Evolutionary conservation across 2,797 vertebrate species (phyloP).

Genomic region (Cryptoprocta ferox): DNA sequence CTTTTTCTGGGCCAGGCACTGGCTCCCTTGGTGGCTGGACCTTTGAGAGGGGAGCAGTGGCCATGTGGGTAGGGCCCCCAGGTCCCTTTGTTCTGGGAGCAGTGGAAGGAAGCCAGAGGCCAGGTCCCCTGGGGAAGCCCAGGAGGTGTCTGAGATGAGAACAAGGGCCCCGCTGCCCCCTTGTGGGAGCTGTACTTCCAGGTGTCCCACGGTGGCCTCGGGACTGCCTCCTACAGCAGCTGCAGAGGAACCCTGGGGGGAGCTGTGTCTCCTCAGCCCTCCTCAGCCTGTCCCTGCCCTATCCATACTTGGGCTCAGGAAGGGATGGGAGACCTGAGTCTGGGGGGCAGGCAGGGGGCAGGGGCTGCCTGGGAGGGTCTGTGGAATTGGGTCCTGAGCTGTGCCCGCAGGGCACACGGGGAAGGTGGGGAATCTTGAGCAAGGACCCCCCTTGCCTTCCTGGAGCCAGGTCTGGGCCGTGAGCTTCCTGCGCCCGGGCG

Average conservation of each 20-base stretch:
- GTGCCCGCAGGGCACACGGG: not conserved
- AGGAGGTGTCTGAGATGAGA: not conserved
- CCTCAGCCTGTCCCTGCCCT: too few species aligned
- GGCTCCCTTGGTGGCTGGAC: not conserved
- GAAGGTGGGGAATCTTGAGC: not conserved
- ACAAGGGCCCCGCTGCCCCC: conserved; percentile 63
- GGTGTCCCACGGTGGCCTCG: not conserved
- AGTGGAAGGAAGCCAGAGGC: not conserved
- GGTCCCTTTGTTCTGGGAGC: not conserved
- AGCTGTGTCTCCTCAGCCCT: not conserved
- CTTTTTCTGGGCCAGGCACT: not conserved
- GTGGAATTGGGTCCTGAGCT: not conserved
- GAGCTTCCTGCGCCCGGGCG: not conserved
- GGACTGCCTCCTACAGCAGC: too few species aligned
- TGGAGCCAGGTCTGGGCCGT: not conserved
- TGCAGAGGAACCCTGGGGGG: not conserved
- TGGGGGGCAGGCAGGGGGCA: not conserved
- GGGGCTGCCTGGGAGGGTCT: not conserved
- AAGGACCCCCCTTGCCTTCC: not conserved
- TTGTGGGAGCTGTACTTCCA: conserved; percentile 28
- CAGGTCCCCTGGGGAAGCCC: not conserved
- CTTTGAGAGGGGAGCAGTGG: not conserved
- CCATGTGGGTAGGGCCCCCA: not conserved
- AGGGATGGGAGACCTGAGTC: not conserved
- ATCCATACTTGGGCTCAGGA: not conserved